phyloP scores from a whole-genome alignment of 2,113 vertebrate species.

The Malurus cyaneus region DNA sequence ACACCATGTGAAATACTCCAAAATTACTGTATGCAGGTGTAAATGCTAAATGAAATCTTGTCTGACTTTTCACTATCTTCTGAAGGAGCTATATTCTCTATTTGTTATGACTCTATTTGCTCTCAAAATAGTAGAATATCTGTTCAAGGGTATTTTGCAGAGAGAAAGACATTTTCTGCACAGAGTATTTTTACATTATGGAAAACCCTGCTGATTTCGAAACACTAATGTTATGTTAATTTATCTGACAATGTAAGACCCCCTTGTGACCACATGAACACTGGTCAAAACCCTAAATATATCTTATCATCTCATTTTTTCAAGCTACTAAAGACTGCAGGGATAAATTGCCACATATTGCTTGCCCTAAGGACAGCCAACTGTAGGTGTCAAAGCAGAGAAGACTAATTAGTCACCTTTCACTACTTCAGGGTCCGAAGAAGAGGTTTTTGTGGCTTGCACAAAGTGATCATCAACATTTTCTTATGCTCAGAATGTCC shows the following conservation, averaged over 20 bases:
- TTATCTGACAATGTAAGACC: background rate
- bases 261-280: background rate
- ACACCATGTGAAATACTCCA: background rate
- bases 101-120: background rate
- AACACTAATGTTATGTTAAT: background rate
- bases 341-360: background rate
- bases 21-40: background rate
- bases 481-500: background rate
- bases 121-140: background rate
- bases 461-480: background rate
- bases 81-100: background rate
- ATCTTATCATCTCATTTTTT: background rate
- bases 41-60: slow-evolving; percentile 8
- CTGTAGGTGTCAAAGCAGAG: background rate
- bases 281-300: background rate
- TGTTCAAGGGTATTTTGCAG: background rate
- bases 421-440: background rate
- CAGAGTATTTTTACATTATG: background rate
- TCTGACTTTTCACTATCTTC: background rate
- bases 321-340: background rate
- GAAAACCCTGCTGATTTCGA: slow-evolving; percentile 6
- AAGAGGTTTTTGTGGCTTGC: background rate
- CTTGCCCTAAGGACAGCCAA: background rate
- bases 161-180: background rate
- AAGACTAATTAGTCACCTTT: slow-evolving; percentile 19